Base-by-base conservation (phyloP, 1,140 invertebrate genomes). In the Leptestheria dahalacensis region DNA sequence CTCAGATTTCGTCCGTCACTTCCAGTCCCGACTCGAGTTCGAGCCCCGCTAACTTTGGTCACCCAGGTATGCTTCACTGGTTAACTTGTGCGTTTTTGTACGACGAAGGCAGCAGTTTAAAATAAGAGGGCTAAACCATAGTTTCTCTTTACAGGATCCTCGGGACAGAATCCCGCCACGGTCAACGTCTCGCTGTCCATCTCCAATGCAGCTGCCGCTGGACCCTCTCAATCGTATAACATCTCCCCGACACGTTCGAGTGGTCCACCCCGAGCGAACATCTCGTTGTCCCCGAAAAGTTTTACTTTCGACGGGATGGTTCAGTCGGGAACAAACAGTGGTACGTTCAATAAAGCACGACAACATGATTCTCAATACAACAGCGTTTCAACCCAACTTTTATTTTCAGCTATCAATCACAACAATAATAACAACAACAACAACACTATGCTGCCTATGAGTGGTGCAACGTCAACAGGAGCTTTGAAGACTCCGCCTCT, bases 1-100 rank as follows among this genome's bases (percentile, higher is more conserved):
- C 90, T 67, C 89, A 93, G 73, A 84, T 90, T 64, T 93, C 90
- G 62, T 91, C 88, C 67, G 78, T 92, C 59, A 93, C 90, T 54
- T 89, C 88, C 48, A 89, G 86, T 52, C 89, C 89, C 20, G 89
- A 92, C 72, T 91, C 88, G 53, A 89, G 86, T 57, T 88, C 88
- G 26, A 61, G 47, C 48, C 59, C 53, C 53, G 53, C 53, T 29
- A 29, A 26, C 26, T 33, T 55, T 28, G 24, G 26, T 18, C 33
- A 55, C 33, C 53, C 53, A 26, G 53, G 53, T 55, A 26, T 29
- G 26, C 6, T 9, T 15, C 33, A n/a, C 9, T 23, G n/a, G n/a
- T n/a, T n/a, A n/a, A n/a, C n/a, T n/a, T n/a, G n/a, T n/a, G n/a
- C n/a, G n/a, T n/a, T n/a, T n/a, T n/a, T n/a, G n/a, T n/a, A n/a